Percentiles rank a stretch among this genome's conserved stretches.
phyloP scores from a whole-genome alignment of 2,113 vertebrate genomes.

The Neofelis nebulosa region DNA sequence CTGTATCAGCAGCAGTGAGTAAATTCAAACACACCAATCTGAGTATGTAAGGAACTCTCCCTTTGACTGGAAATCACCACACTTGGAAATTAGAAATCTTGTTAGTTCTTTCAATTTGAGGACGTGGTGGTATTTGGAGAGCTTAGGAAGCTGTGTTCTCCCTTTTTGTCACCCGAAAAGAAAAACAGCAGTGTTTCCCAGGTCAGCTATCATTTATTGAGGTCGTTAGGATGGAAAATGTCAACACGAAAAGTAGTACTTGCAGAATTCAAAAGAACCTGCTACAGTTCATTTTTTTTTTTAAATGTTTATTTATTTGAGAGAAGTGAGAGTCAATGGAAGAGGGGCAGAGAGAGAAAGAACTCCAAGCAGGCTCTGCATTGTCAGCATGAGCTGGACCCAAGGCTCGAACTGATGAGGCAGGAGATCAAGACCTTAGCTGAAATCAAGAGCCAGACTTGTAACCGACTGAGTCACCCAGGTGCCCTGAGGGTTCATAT shows the following conservation, averaged over 20 bases:
- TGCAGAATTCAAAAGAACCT: background rate
- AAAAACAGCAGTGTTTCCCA: background rate
- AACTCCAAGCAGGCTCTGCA: no score
- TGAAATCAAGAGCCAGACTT: no score
- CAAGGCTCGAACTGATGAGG: no score
- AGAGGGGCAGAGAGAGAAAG: no score
- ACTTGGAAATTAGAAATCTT: background rate
- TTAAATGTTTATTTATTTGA: background rate
- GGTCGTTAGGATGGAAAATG: background rate
- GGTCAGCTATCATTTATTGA: background rate
- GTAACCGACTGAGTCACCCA: no score
- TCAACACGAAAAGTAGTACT: background rate
- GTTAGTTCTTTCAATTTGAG: background rate
- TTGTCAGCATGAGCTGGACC: no score
- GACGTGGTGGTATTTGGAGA: background rate
- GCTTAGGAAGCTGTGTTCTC: background rate
- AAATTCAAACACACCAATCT: background rate
- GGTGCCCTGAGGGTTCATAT: no score
- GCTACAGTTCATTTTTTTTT: background rate
- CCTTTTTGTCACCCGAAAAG: background rate
- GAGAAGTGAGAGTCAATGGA: no score
- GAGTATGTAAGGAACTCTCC: background rate
- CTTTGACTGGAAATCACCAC: background rate
- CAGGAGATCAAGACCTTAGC: no score
- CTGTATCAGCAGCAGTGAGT: background rate